phyloP scores from a whole-genome alignment of 2,888 invertebrate species.

The Prosapia bicincta region DNA sequence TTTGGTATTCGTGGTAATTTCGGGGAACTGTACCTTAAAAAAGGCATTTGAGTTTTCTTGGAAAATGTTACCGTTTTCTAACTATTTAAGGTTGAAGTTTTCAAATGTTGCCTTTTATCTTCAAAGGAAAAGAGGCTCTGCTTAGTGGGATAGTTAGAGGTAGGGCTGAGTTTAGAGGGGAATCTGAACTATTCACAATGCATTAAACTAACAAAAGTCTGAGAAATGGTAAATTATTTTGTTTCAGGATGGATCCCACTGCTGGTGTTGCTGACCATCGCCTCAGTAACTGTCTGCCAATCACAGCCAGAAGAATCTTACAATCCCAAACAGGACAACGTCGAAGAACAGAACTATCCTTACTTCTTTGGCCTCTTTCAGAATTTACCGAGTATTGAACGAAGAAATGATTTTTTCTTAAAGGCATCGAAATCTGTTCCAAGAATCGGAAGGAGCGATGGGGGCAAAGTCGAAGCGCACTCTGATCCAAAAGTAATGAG shows the following conservation, averaged over 20 bases:
- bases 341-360: background rate
- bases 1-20: too few relatives aligned
- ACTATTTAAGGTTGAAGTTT: too few relatives aligned
- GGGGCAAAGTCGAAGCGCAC: constrained; percentile 20
- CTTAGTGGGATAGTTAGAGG: too few relatives aligned
- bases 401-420: constrained; percentile 35
- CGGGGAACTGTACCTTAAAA: too few relatives aligned
- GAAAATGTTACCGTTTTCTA: too few relatives aligned
- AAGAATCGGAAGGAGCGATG: constrained; percentile 31
- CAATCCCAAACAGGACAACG: background rate
- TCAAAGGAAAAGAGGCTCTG: too few relatives aligned
- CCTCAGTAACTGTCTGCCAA: background rate
- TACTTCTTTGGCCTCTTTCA: background rate
- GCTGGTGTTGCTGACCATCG: background rate
- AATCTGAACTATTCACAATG: too few relatives aligned
- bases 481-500: constrained; percentile 33
- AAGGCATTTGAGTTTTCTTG: too few relatives aligned
- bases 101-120: too few relatives aligned
- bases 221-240: background rate
- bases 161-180: too few relatives aligned
- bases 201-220: too few relatives aligned
- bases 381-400: constrained; percentile 14
- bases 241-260: background rate
- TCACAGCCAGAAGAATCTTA: background rate
- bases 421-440: constrained; percentile 38